Percentiles rank a stretch among this genome's conserved stretches.
Conservation (phyloP, 2,888 invertebrate genomes). For the Lithosia quadra region DNA sequence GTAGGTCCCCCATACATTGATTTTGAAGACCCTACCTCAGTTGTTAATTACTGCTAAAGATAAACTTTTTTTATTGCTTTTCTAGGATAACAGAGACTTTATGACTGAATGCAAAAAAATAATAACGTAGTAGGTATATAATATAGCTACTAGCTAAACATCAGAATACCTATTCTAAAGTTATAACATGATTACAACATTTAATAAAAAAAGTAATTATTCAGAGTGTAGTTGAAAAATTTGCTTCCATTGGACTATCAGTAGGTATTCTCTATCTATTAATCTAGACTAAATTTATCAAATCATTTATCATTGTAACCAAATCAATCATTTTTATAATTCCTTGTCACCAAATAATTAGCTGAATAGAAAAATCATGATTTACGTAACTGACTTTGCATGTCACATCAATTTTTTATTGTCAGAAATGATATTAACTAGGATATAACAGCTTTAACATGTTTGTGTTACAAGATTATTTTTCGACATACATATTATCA, state of each 20-base stretch:
- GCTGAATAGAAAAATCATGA: background rate
- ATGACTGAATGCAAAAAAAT: no score
- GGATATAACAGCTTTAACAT: background rate
- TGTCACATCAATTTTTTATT: background rate
- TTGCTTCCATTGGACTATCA: background rate
- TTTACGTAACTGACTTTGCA: background rate
- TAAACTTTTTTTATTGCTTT: background rate
- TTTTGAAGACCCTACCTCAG: no score
- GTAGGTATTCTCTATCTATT: background rate
- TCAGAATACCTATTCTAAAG: no score
- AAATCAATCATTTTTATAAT: conserved; percentile 1
- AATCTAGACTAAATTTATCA: background rate
- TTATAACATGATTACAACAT: background rate
- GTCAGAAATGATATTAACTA: conserved; percentile 2
- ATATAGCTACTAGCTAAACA: no score
- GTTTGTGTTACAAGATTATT: background rate
- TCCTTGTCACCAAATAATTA: conserved; percentile 5
- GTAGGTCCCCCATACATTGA: no score
- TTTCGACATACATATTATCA: background rate
- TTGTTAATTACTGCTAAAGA: no score
- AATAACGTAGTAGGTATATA: no score
- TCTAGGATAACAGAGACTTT: background rate
- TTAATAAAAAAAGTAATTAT: background rate
- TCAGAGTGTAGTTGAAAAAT: background rate
- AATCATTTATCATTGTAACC: conserved; percentile 3